Conservation (phyloP, 2,797 vertebrate species). For the Peromyscus melanophrys region DNA sequence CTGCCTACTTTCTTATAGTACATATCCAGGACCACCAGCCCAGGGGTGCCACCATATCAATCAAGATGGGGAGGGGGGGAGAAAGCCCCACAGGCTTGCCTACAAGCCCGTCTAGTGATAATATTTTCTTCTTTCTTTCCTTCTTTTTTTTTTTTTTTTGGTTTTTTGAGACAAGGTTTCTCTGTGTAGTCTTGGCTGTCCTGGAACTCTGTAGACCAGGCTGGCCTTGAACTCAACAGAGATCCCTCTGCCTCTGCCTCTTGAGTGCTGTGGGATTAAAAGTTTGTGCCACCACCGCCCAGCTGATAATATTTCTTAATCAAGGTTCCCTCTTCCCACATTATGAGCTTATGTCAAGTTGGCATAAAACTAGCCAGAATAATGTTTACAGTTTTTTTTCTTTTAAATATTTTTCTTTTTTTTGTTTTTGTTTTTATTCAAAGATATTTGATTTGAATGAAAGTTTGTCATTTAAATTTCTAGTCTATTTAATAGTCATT, state of each 20-base stretch:
- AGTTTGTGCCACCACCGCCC: too few relatives aligned
- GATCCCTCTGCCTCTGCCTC: too few relatives aligned
- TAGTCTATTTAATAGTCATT: slow-evolving; percentile 42
- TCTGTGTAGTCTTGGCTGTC: too few relatives aligned
- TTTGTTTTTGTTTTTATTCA: not conserved
- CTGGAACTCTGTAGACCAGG: too few relatives aligned
- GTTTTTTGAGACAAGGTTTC: too few relatives aligned
- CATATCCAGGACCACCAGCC: not conserved
- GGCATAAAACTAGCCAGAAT: not conserved
- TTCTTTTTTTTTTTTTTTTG: too few relatives aligned
- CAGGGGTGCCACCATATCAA: not conserved
- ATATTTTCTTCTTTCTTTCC: not conserved
- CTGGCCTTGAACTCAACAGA: too few relatives aligned
- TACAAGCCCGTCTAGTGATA: not conserved
- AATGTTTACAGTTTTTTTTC: not conserved
- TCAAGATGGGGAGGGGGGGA: not conserved
- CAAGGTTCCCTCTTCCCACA: not conserved
- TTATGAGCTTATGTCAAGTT: not conserved
- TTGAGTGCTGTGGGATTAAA: too few relatives aligned
- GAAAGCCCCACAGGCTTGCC: not conserved
- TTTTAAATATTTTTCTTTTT: not conserved
- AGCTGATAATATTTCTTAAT: not conserved
- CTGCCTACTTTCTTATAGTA: not conserved
- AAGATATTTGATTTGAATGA: slow-evolving; percentile 46
- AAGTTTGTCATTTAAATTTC: slow-evolving; percentile 52